A percentile compares a stretch with the other conserved stretches of the same genome.
These are phyloP conservation scores for Saccostrea cuccullata DNA, from an alignment of 1,140 invertebrate genomes.

Conservation along the genomic window DNA sequence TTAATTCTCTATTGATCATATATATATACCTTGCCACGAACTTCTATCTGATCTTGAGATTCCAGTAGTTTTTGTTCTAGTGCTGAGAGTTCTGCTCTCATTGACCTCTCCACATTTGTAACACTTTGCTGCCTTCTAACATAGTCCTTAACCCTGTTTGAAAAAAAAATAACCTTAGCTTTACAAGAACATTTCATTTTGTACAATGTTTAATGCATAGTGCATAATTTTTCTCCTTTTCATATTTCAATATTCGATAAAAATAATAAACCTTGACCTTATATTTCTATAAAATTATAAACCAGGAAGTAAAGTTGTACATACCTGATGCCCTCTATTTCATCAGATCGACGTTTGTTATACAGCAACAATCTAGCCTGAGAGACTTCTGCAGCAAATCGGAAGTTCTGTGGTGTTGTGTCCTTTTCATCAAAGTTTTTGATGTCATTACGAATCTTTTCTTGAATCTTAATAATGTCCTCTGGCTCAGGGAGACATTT, in stretches of 20 bases:
- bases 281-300: neutral
- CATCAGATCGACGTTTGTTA: constrained; percentile 40
- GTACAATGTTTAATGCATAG: neutral
- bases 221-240: neutral
- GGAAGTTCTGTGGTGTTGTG: constrained; percentile 36
- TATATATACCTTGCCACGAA: constrained; percentile 41
- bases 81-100: constrained; percentile 26
- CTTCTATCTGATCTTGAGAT: constrained; percentile 35
- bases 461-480: constrained; percentile 31
- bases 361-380: constrained; percentile 39
- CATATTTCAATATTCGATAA: too few relatives aligned
- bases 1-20: neutral
- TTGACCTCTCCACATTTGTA: constrained; percentile 21
- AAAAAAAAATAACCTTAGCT: neutral
- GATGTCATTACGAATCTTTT: constrained; percentile 11
- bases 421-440: constrained; percentile 28
- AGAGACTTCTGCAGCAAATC: neutral
- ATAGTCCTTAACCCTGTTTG: constrained; percentile 31
- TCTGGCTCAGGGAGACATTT: constrained; percentile 17
- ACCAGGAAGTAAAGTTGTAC: constrained; percentile 9
- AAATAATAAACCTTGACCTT: neutral
- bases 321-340: constrained; percentile 42
- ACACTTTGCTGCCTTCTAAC: neutral
- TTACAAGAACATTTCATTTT: neutral
- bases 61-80: constrained; percentile 42